Percentiles rank a stretch among this genome's conserved stretches.
These are phyloP conservation scores for Athene noctua DNA, from an alignment of 2,113 vertebrate genomes.

Conservation along the genomic window DNA sequence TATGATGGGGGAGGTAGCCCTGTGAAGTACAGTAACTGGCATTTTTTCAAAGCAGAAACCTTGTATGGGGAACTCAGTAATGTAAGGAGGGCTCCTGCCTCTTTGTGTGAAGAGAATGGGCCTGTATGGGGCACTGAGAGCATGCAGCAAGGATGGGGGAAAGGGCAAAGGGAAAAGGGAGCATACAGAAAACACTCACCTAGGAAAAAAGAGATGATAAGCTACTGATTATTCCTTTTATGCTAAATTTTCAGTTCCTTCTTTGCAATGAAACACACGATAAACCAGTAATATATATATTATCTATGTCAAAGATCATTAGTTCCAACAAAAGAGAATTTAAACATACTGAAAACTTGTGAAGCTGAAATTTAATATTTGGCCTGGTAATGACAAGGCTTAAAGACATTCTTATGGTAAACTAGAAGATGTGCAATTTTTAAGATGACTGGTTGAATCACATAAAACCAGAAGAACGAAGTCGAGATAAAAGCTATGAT, in stretches of 20 bases:
- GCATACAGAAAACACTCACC: neutral
- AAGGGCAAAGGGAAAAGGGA: neutral
- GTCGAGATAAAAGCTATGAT: fast-evolving
- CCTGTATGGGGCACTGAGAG: neutral
- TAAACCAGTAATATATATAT: fast-evolving
- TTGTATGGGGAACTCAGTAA: neutral
- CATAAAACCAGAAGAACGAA: neutral
- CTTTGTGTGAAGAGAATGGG: neutral
- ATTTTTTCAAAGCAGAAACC: neutral
- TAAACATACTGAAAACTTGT: neutral
- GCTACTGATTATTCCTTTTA: neutral
- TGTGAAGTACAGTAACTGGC: neutral
- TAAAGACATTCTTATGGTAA: neutral
- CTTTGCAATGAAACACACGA: neutral
- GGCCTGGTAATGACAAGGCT: neutral
- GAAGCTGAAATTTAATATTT: neutral
- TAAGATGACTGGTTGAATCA: neutral
- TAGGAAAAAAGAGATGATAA: neutral
- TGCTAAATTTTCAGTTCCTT: neutral
- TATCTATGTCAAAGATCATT: neutral
- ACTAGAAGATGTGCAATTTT: neutral
- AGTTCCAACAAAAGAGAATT: neutral
- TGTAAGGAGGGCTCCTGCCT: neutral
- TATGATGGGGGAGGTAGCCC: neutral
- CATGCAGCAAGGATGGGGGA: neutral